Evolutionary conservation across 1,140 invertebrate species (phyloP), one percentile per base, ranked within the genome.

Genomic region (Trichonephila inaurata): DNA sequence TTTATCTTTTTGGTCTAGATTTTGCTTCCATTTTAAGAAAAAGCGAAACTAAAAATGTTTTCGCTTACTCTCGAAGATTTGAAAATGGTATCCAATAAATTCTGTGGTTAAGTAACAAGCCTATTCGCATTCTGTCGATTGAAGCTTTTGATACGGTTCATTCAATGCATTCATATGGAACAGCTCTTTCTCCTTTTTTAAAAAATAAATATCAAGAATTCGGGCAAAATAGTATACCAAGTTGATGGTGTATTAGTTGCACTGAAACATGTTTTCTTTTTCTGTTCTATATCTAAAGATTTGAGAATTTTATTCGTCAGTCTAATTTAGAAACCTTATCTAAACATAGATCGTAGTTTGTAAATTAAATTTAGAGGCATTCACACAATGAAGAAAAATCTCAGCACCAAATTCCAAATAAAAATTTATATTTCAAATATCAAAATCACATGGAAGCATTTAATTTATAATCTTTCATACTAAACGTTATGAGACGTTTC

Each of bases 41-140:
- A 24, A 24, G 21, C 10, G 19, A 12, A 69, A 12, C 21, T 14
- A 69, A 69, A 69, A 24, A 24, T 69, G 24, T 77, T 33, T 77
- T 33, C 33, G 28, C 72, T 77, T 77, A 77, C 28, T 77, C 18
- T 40, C 28, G 16, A 40, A 77, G 24, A 28, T 77, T 77, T 40
- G 28, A 40, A 18, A 77, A 28, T 28, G 33, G 14, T 40, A 77
- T 77, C 72, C 72, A 77, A 77, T 77, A 77, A 77, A 40, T 77
- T 77, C 72, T 16, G 33, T 33, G 72, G 72, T 77, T 77, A 77
- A 77, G 33, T 77, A 77, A 77, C 72, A 77, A 33, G 72, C 24
- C 69, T 14, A 77, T 77, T 77, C 72, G 5, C 72, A 77, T 77
- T 77, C 72, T 77, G 72, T 40, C 24, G 28, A 19, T 77, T 33